Percentiles rank a stretch among this genome's conserved stretches.
Evolutionary conservation across 2,113 vertebrate species (phyloP).

Genomic region (Arenaria interpres): DNA sequence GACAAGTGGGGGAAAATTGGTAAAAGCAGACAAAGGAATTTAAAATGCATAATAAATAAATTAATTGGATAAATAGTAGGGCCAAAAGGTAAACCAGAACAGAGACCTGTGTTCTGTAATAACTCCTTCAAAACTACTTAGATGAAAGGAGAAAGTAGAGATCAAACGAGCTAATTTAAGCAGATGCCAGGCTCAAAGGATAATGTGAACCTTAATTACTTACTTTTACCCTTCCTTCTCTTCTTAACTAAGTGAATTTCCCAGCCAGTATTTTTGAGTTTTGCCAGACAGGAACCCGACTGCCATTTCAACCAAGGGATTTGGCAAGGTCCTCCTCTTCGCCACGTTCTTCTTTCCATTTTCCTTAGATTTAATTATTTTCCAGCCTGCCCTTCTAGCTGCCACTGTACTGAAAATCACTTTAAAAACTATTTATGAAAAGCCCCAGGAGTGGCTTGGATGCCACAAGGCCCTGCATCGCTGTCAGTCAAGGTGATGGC

Average conservation of each 20-base stretch:
- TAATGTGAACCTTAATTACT: slow-evolving; percentile 35
- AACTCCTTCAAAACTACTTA: slow-evolving; percentile 11
- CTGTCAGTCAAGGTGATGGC: not conserved
- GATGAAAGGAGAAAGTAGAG: slow-evolving; percentile 47
- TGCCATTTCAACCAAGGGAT: not conserved
- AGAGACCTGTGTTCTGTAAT: not conserved
- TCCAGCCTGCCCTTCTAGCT: slow-evolving; percentile 1
- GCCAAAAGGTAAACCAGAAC: not conserved
- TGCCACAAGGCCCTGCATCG: not conserved
- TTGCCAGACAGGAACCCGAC: slow-evolving; percentile 32
- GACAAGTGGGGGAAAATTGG: not conserved
- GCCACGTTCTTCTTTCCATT: not conserved
- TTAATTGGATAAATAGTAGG: slow-evolving; percentile 17
- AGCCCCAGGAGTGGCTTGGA: not conserved
- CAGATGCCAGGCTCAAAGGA: slow-evolving; percentile 9
- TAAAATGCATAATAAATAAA: slow-evolving; percentile 3
- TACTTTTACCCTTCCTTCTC: not conserved
- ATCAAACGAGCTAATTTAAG: slow-evolving; percentile 45
- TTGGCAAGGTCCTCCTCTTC: not conserved
- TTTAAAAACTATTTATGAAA: not conserved
- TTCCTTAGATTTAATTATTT: not conserved
- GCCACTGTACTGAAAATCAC: not conserved
- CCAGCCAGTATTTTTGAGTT: slow-evolving; percentile 3
- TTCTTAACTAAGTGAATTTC: slow-evolving; percentile 18
- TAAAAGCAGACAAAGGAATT: slow-evolving; percentile 19